These are phyloP conservation scores for Gastrophryne carolinensis DNA, from an alignment of 2,797 vertebrate genomes.

Conservation along the genomic window DNA sequence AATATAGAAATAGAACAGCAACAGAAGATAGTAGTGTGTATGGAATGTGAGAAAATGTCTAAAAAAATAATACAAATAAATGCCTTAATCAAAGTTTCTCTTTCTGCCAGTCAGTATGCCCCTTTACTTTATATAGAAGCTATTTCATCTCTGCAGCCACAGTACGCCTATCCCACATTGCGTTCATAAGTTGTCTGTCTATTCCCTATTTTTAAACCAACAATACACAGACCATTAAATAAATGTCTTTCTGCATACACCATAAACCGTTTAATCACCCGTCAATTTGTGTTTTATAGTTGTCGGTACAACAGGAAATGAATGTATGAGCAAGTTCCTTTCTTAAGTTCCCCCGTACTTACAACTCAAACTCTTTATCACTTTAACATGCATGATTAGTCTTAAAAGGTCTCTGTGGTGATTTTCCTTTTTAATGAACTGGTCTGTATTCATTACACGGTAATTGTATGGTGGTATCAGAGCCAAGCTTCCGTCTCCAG, in stretches of 20 bases:
- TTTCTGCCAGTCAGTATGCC: too few relatives aligned
- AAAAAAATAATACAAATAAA: too few relatives aligned
- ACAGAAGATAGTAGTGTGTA: too few relatives aligned
- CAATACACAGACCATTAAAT: neutral
- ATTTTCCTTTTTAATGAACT: slow-evolving; percentile 63
- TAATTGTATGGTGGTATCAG: slow-evolving; percentile 57
- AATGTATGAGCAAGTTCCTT: slow-evolving; percentile 52
- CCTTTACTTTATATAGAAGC: too few relatives aligned
- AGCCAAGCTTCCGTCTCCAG: slow-evolving; percentile 56
- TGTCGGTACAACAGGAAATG: slow-evolving; percentile 49
- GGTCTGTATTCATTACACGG: slow-evolving; percentile 58
- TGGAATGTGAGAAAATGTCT: too few relatives aligned
- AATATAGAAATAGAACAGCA: too few relatives aligned
- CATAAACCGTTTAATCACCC: slow-evolving; percentile 39
- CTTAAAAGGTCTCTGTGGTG: slow-evolving; percentile 60
- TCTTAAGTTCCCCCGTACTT: slow-evolving; percentile 54
- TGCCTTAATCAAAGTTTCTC: too few relatives aligned
- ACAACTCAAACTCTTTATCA: slow-evolving; percentile 19
- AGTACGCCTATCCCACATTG: neutral
- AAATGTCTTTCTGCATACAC: neutral
- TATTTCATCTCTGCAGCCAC: neutral
- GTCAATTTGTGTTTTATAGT: slow-evolving; percentile 54
- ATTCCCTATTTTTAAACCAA: neutral
- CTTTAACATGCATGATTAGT: slow-evolving; percentile 56
- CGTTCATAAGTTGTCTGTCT: neutral